Conservation (phyloP, 2,888 invertebrate species). For the Mythimna impura region DNA sequence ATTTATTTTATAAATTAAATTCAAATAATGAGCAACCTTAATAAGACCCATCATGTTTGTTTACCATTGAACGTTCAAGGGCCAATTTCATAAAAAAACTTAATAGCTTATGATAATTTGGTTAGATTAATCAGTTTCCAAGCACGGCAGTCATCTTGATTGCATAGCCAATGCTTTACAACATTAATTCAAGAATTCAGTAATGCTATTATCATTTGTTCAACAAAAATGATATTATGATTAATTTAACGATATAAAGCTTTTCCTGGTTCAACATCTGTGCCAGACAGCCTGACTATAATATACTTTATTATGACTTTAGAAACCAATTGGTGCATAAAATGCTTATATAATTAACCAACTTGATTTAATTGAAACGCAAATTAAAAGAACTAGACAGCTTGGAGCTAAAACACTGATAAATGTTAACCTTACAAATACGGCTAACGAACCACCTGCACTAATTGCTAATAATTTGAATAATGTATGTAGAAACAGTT, state of each 20-base stretch:
- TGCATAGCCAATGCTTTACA: constrained; percentile 5
- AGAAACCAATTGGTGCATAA: not conserved
- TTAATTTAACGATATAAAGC: not conserved
- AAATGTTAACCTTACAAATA: not conserved
- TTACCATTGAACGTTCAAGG: constrained; percentile 27
- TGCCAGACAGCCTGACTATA: constrained; percentile 1
- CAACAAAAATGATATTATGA: not conserved
- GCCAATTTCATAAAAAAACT: constrained; percentile 12
- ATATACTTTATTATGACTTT: not conserved
- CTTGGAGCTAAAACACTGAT: constrained; percentile 12
- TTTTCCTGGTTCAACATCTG: constrained; percentile 12
- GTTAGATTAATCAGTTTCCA: constrained; percentile 5
- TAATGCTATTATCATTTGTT: not conserved
- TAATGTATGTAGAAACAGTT: not conserved
- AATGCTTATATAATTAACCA: constrained; percentile 4
- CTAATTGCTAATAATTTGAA: not conserved
- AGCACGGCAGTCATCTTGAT: constrained; percentile 10
- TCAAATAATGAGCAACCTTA: not conserved
- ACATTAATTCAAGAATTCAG: constrained; percentile 19
- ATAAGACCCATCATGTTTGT: constrained; percentile 9
- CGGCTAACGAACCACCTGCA: not conserved
- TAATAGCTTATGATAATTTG: constrained; percentile 34
- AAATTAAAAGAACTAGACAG: constrained; percentile 18
- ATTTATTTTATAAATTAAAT: constrained; percentile 1
- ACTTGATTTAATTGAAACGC: not conserved